Evolutionary conservation across 92 coral and sea anemone species (phyloP).

Genomic region (Epizoanthus stellaris): DNA sequence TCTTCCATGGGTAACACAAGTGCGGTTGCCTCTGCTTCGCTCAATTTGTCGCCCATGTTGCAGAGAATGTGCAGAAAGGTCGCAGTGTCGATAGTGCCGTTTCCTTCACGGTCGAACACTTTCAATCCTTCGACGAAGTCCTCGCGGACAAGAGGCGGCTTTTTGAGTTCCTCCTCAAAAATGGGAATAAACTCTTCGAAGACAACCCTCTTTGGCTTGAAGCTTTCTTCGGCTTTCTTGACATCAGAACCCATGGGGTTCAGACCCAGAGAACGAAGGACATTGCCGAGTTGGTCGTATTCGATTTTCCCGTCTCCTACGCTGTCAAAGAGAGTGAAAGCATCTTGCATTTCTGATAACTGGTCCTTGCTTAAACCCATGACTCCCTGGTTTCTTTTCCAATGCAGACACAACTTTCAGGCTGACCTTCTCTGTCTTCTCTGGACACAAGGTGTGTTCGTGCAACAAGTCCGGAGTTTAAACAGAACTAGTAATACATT

Average conservation of each 20-base stretch:
- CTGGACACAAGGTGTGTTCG: background rate
- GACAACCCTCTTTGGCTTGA: conserved; percentile 67
- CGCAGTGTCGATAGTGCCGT: conserved; percentile 87
- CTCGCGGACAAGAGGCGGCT: conserved; percentile 79
- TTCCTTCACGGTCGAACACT: conserved; percentile 93
- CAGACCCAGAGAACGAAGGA: conserved; percentile 86
- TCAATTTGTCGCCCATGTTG: conserved; percentile 79
- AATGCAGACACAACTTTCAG: background rate
- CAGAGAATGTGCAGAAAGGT: conserved; percentile 83
- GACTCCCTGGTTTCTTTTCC: background rate
- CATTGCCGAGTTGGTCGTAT: conserved; percentile 66
- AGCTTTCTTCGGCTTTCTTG: conserved; percentile 71
- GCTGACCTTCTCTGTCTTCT: background rate
- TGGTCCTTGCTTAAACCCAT: conserved; percentile 69
- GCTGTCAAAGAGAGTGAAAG: conserved; percentile 82
- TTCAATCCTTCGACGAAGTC: conserved; percentile 95
- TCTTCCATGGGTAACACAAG: conserved; percentile 85
- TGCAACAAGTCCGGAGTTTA: background rate
- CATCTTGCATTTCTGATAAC: conserved; percentile 79
- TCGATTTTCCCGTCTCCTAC: conserved; percentile 86
- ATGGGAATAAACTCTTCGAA: conserved; percentile 81
- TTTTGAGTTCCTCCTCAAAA: conserved; percentile 77
- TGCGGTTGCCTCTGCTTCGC: conserved; percentile 78
- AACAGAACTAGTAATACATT: background rate
- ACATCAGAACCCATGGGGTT: conserved; percentile 87